phyloP scores from a whole-genome alignment of 2,113 vertebrate species.

The Leptocoma aspasia region DNA sequence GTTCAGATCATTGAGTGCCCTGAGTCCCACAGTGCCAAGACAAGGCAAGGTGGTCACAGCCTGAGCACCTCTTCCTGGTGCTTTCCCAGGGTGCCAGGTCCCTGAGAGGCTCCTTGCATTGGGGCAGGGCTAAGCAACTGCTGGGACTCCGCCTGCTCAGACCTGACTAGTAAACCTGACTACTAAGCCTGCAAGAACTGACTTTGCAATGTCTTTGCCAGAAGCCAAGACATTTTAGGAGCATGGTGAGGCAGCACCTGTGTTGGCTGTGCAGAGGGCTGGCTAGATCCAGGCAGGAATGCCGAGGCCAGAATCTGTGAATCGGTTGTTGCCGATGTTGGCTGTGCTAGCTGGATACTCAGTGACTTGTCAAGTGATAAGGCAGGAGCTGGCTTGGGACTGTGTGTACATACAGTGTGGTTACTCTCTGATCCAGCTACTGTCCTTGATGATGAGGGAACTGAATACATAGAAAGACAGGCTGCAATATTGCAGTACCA shows the following conservation, averaged over 20 bases:
- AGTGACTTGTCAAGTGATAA: background rate
- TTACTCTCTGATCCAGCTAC: background rate
- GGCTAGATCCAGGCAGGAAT: background rate
- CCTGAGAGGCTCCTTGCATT: background rate
- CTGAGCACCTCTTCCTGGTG: background rate
- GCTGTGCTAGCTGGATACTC: background rate
- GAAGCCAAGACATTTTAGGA: background rate
- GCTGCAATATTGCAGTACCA: background rate
- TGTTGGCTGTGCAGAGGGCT: background rate
- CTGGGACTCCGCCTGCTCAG: background rate
- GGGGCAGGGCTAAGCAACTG: background rate
- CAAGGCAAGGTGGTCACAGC: background rate
- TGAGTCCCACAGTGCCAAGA: background rate
- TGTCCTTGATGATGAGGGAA: background rate
- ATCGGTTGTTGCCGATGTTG: accelerated
- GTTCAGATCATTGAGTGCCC: background rate
- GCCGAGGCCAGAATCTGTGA: background rate
- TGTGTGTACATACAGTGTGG: background rate
- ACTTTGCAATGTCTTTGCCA: background rate
- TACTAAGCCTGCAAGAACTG: background rate
- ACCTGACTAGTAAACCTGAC: background rate
- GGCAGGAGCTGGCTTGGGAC: background rate
- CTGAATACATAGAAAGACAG: background rate
- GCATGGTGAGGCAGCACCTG: background rate
- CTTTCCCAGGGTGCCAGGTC: background rate